Evolutionary conservation across 2,113 vertebrate genomes (phyloP), one percentile per base, ranked within the genome.

Genomic region (Reinhardtius hippoglossoides): DNA sequence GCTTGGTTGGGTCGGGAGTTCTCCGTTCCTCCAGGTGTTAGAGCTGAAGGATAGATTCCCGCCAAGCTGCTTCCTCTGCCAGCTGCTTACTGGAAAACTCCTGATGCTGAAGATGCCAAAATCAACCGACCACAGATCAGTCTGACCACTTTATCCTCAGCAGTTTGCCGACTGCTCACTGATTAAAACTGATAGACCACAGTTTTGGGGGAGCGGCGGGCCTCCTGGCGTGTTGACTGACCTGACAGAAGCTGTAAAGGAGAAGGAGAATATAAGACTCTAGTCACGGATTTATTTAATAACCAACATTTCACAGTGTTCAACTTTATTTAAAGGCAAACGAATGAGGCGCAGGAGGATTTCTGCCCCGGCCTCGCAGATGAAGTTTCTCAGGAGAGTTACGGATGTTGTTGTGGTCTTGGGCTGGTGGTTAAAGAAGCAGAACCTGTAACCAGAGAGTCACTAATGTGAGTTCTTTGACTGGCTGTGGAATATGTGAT

Each of bases 81-180:
- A 92, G 64, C 23, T 26, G 75, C 77, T 90, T 89, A 88, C 89
- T 88, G 88, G 88, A 93, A 92, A 85, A 57, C 52, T 48, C 1
- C 76, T 76, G n/a, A 78, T 46, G 70, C 50, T 9, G 42, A 35
- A 75, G 65, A 88, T 4, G 88, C 89, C 90, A 92, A 88, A 82
- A 81, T 75, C 88, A 91, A 88, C 89, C 82, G 72, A 86, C 80
- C 88, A 67, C 80, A 46, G 86, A 91, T 91, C 86, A 86, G 78
- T 67, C 71, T 26, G 78, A 78, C 79, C 81, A 50, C 76, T 78
- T 84, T 9, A 72, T 75, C 72, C 74, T 78, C 44, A 54, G 48
- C 67, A 46, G 14, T 58, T 72, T 57, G 82, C 82, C 78, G 82
- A 21, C 46, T 18, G 73, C 55, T 68, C 52, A 2, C 81, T 87